Evolutionary conservation across 2,888 invertebrate species (phyloP), one percentile per base, ranked within the genome.

Genomic region (Tetropium fuscum): DNA sequence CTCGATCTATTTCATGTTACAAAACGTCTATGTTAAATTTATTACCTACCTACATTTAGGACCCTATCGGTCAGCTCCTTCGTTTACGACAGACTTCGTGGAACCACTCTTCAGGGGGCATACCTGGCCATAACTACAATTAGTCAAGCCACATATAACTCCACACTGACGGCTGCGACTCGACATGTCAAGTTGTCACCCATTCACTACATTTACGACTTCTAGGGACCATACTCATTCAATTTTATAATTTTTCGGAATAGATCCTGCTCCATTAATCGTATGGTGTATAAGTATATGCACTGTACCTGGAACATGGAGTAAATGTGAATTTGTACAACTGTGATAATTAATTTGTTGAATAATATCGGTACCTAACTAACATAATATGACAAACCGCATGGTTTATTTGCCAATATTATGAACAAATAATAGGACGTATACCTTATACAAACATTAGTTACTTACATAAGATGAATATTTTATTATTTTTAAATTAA

Each of bases 51-150:
- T 54, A 54, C 45, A 44, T 34, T 36, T 44, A 76, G 75, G 36
- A 34, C 36, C 54, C 18, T 36, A 22, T 15, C 44, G 45, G 36
- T 19, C 54, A 11, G 34, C 45, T 45, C 16, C 45, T 44, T 10
- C 57, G 51, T 76, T 76, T 77, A 78, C 78, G 78, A 74, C 74
- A 78, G 78, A 78, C 78, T 78, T 78, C 78, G 76, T 73, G 77
- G 78, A 78, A 78, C 78, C 78, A 64, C 69, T 60, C 53, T 44
- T 64, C 75, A 75, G 74, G 73, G 63, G 51, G 40, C 74, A 75
- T 63, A 69, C 66, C 66, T 68, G 69, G 57, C 73, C 72, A 66
- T 73, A 73, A 70, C 72, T 70, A 73, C 75, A 77, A 78, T 78
- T 49, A 49, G 49, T 49, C 49, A 49, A 49, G 49, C 49, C 49